These are phyloP conservation scores for Bembecia ichneumoniformis DNA, from an alignment of 2,888 invertebrate species.

Conservation along the genomic window DNA sequence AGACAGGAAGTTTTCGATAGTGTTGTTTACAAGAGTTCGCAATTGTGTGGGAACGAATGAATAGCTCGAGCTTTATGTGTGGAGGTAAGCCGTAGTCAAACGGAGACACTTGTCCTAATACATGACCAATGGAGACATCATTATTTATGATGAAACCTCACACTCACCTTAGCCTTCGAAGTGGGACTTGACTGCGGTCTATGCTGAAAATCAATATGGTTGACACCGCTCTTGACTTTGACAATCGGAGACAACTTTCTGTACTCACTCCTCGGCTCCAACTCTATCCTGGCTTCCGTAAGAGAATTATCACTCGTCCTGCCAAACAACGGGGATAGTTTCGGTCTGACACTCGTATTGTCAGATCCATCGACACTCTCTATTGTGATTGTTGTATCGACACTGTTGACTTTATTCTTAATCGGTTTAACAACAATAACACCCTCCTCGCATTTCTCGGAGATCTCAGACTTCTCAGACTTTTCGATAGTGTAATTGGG, in stretches of 20 bases:
- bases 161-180: conserved; percentile 34
- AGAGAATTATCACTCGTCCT: conserved; percentile 30
- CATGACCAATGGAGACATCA: no score
- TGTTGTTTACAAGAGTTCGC: no score
- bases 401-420: conserved; percentile 30
- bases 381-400: conserved; percentile 55
- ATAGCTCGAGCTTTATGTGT: no score
- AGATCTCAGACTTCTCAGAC: background rate
- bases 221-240: conserved; percentile 33
- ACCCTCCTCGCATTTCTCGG: conserved; percentile 13
- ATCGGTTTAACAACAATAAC: conserved; percentile 58
- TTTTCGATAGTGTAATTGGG: conserved; percentile 38
- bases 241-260: conserved; percentile 60
- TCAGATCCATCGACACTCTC: conserved; percentile 51
- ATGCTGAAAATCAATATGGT: conserved; percentile 51
- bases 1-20: no score
- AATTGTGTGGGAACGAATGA: no score
- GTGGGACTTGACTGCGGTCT: conserved; percentile 62
- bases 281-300: conserved; percentile 43
- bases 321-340: conserved; percentile 59
- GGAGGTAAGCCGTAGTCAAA: no score
- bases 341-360: conserved; percentile 40
- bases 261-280: conserved; percentile 54
- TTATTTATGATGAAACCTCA: no score
- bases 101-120: no score